Base-by-base conservation (phyloP, 2,797 vertebrate genomes). In the Benthosema pterotum region DNA sequence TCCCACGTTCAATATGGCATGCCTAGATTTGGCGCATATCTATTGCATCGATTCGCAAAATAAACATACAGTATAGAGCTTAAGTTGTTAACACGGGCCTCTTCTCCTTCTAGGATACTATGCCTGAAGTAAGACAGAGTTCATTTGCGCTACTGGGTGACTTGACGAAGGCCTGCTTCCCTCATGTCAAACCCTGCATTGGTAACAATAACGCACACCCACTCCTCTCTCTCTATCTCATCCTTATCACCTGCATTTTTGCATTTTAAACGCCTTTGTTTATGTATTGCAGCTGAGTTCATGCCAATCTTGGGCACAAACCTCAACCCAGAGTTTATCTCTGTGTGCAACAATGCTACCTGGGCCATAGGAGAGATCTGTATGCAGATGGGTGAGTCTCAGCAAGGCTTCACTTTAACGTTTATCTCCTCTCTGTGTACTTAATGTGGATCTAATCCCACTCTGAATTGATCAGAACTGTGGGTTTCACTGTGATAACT, bases 331-430 rank as follows among this genome's bases (percentile, higher is more conserved):
- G 96, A 98, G 79, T 97, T 97, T 78, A 97, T 98, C 84, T 98
- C 96, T 0, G 96, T 98, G 9, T 98, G 96, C 84, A 98, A 97
- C 87, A 98, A 97, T 2, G 96, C 96, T 0, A 97, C 95, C 52
- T 97, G 96, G 96, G 96, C 96, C 82, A 97, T 97, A 0, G 96
- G 96, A 1, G 96, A 98, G 91, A 97, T 97, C 88, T 97, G 95
- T 69, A 97, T 97, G 95, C 96, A 98, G 87, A 97, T 97, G 96
- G 96, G 96, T 97, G 75, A 92, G 93, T 69, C 42, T 51, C 6
- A 48, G 48, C 1, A 19, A 13, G 50, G 3, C 43, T 16, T 32
- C 28, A 32, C 28, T 32, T 32, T 32, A 6, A 32, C 28, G 28
- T 38, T 38, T 38, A 1, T 38, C 32, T 38, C 8, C 32, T 38